Base-by-base conservation (phyloP, 2,113 vertebrate genomes). In the Thalassoma bifasciatum region DNA sequence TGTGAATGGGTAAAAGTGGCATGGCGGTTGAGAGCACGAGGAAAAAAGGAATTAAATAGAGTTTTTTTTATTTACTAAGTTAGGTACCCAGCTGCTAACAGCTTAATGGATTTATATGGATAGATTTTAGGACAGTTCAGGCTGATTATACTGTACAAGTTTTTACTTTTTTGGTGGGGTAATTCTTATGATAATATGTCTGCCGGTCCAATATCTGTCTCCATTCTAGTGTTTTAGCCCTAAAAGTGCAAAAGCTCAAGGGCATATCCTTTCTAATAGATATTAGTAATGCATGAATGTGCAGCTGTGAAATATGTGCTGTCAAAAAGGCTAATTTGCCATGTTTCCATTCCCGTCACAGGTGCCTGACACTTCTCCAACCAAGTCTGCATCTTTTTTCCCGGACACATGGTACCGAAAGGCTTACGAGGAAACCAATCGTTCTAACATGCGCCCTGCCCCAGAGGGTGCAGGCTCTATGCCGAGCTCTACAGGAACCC, bases 381-480 rank as follows among this genome's bases (percentile, higher is more conserved):
- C 96, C 78, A 97, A 96, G 91, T 92, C 97, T 9, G 91, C 94
- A 14, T 95, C 96, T 38, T 96, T 96, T 89, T 97, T 96, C 46
- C 95, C 98, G 0, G 98, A 99, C 84, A 96, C 95, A 74, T 99
- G 98, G 98, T 99, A 97, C 92, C 90, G 97, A 58, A 96, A 96
- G 86, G 93, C 96, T 0, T 98, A 96, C 38, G 97, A 99, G 75
- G 97, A 98, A 77, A 95, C 95, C 66, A 90, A 95, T 50, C 94
- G 97, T 38, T 89, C 94, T 13, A 86, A 90, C 56, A 86, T 86
- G 10, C 96, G 97, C 34, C 97, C 97, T 0, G 90, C 94, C 22
- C 97, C 97, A 0, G 97, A 98, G 90, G 97, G 97, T 77, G 96
- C 97, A 0, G 97, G 97, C 40, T 98, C 97, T 23, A 95, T 95